phyloP scores from a whole-genome alignment of 1,140 invertebrate genomes.

The Coptotermes formosanus region DNA sequence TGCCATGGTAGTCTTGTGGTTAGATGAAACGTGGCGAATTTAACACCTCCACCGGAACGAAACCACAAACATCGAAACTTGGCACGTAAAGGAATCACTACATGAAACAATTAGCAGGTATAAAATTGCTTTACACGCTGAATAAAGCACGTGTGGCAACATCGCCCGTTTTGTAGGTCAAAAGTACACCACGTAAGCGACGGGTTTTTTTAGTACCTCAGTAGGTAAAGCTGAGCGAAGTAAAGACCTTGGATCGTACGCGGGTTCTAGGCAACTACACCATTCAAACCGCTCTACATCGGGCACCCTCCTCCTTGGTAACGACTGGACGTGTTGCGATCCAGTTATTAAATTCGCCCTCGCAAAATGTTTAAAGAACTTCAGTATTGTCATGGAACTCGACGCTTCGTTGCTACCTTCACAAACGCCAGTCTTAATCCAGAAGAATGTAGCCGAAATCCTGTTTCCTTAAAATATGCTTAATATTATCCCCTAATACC shows the following conservation, averaged over 20 bases:
- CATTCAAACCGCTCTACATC: background rate
- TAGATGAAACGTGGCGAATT: background rate
- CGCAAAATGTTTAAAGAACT: too few relatives aligned
- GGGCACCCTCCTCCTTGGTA: too few relatives aligned
- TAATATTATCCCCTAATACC: too few relatives aligned
- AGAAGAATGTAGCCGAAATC: too few relatives aligned
- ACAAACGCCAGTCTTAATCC: too few relatives aligned
- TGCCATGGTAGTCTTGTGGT: background rate
- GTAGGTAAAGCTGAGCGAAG: background rate
- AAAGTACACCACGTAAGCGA: conserved; percentile 3
- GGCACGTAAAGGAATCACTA: background rate
- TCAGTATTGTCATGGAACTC: too few relatives aligned
- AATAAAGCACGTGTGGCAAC: background rate
- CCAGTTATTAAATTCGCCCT: too few relatives aligned
- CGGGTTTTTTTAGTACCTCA: background rate
- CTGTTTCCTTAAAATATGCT: too few relatives aligned
- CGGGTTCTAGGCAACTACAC: background rate
- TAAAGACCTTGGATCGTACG: background rate
- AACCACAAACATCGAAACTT: too few relatives aligned
- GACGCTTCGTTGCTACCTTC: too few relatives aligned
- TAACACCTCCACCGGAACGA: too few relatives aligned
- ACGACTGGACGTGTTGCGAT: too few relatives aligned
- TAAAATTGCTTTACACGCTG: background rate
- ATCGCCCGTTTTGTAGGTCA: conserved; percentile 8
- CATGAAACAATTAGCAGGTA: background rate